Percentiles rank a stretch among this genome's conserved stretches.
phyloP scores from a whole-genome alignment of 2,888 invertebrate genomes.

The Zygogramma bicolorata region DNA sequence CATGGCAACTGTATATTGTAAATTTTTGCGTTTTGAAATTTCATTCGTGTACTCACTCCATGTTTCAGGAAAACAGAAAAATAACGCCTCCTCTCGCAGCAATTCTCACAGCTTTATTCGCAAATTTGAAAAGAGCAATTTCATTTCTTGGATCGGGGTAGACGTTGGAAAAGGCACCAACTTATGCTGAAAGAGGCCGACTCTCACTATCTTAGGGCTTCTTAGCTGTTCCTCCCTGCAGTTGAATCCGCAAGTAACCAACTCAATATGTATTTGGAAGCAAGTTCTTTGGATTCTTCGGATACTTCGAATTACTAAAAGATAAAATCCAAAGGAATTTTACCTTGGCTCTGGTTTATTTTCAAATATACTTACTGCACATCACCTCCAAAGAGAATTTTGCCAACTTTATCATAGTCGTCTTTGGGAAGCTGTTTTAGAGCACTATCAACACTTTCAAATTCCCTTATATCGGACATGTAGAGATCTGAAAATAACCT shows the following conservation, averaged over 20 bases:
- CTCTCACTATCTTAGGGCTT: slow-evolving; percentile 76
- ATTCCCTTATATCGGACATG: slow-evolving; percentile 45
- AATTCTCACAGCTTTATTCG: slow-evolving; percentile 78
- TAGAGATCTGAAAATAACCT: background rate
- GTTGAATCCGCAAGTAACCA: slow-evolving; percentile 79
- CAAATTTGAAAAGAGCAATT: slow-evolving; percentile 82
- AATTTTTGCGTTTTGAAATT: too few species aligned
- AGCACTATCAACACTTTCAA: slow-evolving; percentile 39
- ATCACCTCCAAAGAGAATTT: slow-evolving; percentile 39
- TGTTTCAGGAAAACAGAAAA: slow-evolving; percentile 95
- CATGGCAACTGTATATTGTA: too few species aligned
- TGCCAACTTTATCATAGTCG: slow-evolving; percentile 37
- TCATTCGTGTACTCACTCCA: slow-evolving; percentile 90
- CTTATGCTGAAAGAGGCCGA: slow-evolving; percentile 91
- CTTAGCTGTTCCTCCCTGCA: slow-evolving; percentile 79
- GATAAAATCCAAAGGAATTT: background rate
- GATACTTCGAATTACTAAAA: slow-evolving; percentile 65
- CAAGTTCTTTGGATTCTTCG: slow-evolving; percentile 67
- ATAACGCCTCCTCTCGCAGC: slow-evolving; percentile 85
- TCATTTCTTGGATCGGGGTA: slow-evolving; percentile 79
- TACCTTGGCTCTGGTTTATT: background rate
- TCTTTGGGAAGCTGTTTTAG: slow-evolving; percentile 40
- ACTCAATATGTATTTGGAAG: slow-evolving; percentile 75
- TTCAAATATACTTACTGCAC: slow-evolving; percentile 36
- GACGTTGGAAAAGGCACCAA: slow-evolving; percentile 79